Base-by-base conservation (phyloP, 1,140 invertebrate species). In the Ephestia elutella region DNA sequence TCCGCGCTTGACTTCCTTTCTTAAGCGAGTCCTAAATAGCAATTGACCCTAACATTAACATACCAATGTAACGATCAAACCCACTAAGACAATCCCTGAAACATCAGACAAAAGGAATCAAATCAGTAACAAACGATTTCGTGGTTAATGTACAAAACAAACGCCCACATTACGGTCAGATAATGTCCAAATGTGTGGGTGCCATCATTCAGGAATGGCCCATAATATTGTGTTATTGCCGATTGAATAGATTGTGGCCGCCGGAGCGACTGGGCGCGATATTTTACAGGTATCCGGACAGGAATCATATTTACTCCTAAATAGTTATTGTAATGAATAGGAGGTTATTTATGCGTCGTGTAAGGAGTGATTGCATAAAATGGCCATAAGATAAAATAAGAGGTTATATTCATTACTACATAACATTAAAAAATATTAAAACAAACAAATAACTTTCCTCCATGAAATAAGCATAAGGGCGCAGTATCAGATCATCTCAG, bases 161-260 rank as follows among this genome's bases (percentile, higher is more conserved):
- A 51, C 21, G 55, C 30, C 50, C 35, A 55, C 20, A 30, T 54
- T 59, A 54, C 13, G 57, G 57, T 18, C 35, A 7, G 60, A 57
- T 54, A 62, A 53, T 53, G 32, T 56, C 21, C 32, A 7, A 54
- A 21, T 56, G 20, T 44, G 54, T 13, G n/a, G 30, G 19, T 25
- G 54, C 19, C 38, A 56, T 56, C 20, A 48, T 56, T 56, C 35
- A 48, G 35, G 20, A 38, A 44, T 44, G 35, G 54, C 4, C 50
- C 50, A 53, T 25, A 53, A 53, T 25, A 25, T 53, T 54, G 35
- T 54, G 51, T 62, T 70, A 60, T 66, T 58, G 56, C 48, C 48
- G 59, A 64, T 70, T 62, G 62, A 65, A 65, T 63, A 62, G 55
- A 66, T 65, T 60, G 55, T 60, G 49, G 18, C 56, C 30, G 57